These are phyloP conservation scores for Globodera rostochiensis DNA, from an alignment of 1,140 invertebrate species.

Conservation along the genomic window DNA sequence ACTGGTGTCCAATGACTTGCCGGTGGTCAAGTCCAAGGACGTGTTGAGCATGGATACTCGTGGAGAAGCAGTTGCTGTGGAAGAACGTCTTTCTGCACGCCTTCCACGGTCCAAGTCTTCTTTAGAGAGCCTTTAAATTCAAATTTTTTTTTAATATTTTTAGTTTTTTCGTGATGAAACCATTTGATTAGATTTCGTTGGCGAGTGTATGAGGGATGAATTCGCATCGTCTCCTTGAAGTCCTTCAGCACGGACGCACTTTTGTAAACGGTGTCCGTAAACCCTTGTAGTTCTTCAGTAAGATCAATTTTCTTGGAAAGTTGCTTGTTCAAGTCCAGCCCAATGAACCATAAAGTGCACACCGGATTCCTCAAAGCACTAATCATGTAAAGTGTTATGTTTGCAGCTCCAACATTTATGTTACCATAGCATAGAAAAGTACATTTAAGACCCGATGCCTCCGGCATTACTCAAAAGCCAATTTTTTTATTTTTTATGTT, in stretches of 20 bases:
- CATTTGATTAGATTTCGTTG: constrained; percentile 45
- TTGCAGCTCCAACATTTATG: too few relatives aligned
- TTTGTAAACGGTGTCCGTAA: constrained; percentile 46
- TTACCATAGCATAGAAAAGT: too few relatives aligned
- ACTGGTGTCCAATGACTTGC: neutral
- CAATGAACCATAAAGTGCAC: constrained; percentile 89
- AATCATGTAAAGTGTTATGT: too few relatives aligned
- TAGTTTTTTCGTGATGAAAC: constrained; percentile 20
- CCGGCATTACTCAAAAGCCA: too few relatives aligned
- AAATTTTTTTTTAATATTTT: neutral
- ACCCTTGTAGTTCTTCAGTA: constrained; percentile 78
- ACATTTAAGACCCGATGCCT: too few relatives aligned
- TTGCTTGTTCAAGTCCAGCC: constrained; percentile 84
- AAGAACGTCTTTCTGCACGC: constrained; percentile 14
- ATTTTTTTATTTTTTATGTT: too few relatives aligned
- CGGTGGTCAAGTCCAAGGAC: neutral
- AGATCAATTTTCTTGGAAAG: constrained; percentile 79
- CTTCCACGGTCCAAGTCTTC: constrained; percentile 28
- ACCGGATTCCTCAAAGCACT: constrained; percentile 67
- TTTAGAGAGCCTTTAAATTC: constrained; percentile 24
- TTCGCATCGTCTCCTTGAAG: constrained; percentile 50
- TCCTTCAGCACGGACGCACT: constrained; percentile 24
- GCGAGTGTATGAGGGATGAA: constrained; percentile 39
- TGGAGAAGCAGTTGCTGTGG: neutral
- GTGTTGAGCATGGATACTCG: constrained; percentile 2